phyloP scores from a whole-genome alignment of 2,888 invertebrate species.

The Oscheius sp. region DNA sequence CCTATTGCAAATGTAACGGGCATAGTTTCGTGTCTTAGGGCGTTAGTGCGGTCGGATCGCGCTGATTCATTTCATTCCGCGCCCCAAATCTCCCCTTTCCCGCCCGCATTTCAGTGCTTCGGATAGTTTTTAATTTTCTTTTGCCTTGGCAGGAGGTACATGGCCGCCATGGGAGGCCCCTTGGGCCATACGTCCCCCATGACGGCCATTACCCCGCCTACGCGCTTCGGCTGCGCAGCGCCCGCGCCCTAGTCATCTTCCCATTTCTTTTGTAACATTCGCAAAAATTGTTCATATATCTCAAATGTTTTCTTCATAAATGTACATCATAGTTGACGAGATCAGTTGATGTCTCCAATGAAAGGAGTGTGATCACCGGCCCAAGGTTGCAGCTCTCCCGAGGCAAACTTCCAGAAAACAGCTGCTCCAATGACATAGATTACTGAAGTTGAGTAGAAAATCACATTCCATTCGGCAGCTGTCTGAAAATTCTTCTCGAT shows the following conservation, averaged over 20 bases:
- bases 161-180: constrained; percentile 24
- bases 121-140: constrained; percentile 4
- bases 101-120: constrained; percentile 38
- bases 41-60: constrained; percentile 55
- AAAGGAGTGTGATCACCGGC: constrained; percentile 65
- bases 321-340: constrained; percentile 21
- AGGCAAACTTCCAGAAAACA: constrained; percentile 83
- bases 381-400: constrained; percentile 86
- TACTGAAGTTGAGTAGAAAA: constrained; percentile 85
- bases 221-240: constrained; percentile 32
- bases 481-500: constrained; percentile 74
- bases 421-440: constrained; percentile 85
- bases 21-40: constrained; percentile 11
- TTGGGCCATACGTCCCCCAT: constrained; percentile 15
- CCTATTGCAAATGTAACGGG: constrained; percentile 5
- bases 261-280: constrained; percentile 23
- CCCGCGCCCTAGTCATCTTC: constrained; percentile 29
- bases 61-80: constrained; percentile 53
- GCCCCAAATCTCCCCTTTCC: constrained; percentile 38
- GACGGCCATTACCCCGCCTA: constrained; percentile 26
- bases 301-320: constrained; percentile 13
- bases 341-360: constrained; percentile 49
- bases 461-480: constrained; percentile 83
- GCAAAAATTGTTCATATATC: constrained; percentile 27
- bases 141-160: constrained; percentile 19